phyloP scores from a whole-genome alignment of 2,888 invertebrate genomes.

The Suillia variegata region DNA sequence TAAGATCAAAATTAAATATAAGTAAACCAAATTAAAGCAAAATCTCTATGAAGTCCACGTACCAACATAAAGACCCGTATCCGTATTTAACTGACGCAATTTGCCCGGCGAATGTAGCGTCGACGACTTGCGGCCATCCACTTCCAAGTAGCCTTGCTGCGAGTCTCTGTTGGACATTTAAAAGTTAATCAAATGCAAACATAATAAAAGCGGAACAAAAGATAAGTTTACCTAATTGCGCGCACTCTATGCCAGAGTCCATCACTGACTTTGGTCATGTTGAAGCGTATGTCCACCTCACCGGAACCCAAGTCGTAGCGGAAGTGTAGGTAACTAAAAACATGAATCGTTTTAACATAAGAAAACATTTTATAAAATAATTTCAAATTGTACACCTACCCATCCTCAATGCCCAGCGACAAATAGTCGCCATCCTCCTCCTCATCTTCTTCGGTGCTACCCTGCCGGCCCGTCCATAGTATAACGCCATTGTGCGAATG shows the following conservation, averaged over 20 bases:
- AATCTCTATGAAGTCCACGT: too few species aligned
- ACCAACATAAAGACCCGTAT: slow-evolving; percentile 91
- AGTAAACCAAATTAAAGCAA: too few species aligned
- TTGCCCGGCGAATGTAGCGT: slow-evolving; percentile 84
- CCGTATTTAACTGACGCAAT: slow-evolving; percentile 82
- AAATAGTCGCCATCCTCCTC: slow-evolving; percentile 82
- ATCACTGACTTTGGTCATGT: slow-evolving; percentile 85
- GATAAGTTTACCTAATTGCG: slow-evolving; percentile 69
- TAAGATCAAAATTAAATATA: too few species aligned
- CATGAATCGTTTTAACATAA: background rate
- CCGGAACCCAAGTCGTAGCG: slow-evolving; percentile 89
- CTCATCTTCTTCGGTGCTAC: slow-evolving; percentile 62
- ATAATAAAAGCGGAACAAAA: slow-evolving; percentile 18
- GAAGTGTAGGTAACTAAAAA: slow-evolving; percentile 59
- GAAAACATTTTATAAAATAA: background rate
- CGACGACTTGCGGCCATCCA: slow-evolving; percentile 84
- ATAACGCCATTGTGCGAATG: slow-evolving; percentile 75
- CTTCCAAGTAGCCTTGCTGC: slow-evolving; percentile 83
- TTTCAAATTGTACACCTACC: slow-evolving; percentile 54
- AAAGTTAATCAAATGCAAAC: slow-evolving; percentile 10
- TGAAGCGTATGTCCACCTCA: slow-evolving; percentile 82
- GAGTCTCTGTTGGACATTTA: slow-evolving; percentile 69
- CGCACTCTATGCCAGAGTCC: slow-evolving; percentile 81
- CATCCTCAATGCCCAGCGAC: slow-evolving; percentile 81
- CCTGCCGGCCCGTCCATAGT: slow-evolving; percentile 81